Evolutionary conservation across 1,140 invertebrate species (phyloP).

Genomic region (Platorchestia sp.): DNA sequence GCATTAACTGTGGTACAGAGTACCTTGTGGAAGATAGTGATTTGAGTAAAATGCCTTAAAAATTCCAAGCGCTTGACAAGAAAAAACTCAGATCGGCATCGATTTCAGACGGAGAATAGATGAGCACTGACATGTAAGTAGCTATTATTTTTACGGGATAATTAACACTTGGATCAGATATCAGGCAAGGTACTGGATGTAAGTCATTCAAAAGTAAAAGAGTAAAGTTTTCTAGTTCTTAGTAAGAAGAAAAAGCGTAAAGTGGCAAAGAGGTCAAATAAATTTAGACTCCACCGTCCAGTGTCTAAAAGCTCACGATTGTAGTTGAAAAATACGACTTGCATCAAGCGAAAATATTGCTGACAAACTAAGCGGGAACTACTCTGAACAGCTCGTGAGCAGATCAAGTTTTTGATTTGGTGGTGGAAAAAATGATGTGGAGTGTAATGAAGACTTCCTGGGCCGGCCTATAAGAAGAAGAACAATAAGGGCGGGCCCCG

Average conservation of each 20-base stretch:
- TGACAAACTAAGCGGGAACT: neutral
- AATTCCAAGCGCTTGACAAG: too few relatives aligned
- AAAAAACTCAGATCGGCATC: too few relatives aligned
- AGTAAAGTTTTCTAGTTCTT: neutral
- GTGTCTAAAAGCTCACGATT: neutral
- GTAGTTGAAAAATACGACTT: neutral
- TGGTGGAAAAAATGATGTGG: neutral
- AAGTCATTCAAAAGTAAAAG: neutral
- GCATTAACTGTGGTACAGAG: too few relatives aligned
- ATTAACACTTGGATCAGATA: too few relatives aligned
- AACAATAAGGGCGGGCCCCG: neutral
- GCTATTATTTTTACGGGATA: too few relatives aligned
- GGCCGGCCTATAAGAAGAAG: neutral
- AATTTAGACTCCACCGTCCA: neutral
- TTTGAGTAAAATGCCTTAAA: too few relatives aligned
- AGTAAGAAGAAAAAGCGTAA: neutral
- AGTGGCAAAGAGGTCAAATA: neutral
- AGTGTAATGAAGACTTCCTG: neutral
- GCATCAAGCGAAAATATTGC: neutral
- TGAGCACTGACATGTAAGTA: too few relatives aligned
- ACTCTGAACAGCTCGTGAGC: neutral
- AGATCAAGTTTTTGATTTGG: neutral
- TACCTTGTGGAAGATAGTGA: too few relatives aligned
- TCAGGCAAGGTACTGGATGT: too few relatives aligned
- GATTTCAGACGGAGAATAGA: too few relatives aligned